A percentile compares a stretch with the other conserved stretches of the same genome.
phyloP scores from a whole-genome alignment of 2,888 invertebrate species.

The Zaprionus bogoriensis region DNA sequence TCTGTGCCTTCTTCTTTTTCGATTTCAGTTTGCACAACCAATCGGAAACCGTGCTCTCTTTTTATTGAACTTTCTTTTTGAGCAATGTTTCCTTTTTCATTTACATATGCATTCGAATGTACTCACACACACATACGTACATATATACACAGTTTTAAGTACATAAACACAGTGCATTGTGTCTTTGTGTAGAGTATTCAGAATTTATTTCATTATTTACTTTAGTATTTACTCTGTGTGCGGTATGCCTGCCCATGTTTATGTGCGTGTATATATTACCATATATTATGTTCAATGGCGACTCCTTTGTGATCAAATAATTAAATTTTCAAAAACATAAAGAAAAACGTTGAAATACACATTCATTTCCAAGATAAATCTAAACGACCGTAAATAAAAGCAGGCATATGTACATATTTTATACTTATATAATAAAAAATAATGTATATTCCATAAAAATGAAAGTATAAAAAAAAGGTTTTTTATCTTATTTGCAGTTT shows the following conservation, averaged over 20 bases:
- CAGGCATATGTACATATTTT: too few species aligned
- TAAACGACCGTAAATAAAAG: too few species aligned
- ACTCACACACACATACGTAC: neutral
- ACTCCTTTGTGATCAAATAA: neutral
- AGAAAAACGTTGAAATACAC: too few species aligned
- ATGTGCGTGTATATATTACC: too few species aligned
- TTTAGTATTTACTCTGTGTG: neutral
- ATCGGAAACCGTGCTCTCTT: slow-evolving; percentile 68
- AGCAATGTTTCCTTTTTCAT: slow-evolving; percentile 10
- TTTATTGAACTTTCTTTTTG: slow-evolving; percentile 7
- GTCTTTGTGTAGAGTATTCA: too few species aligned
- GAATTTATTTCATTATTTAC: neutral
- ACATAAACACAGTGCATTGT: neutral
- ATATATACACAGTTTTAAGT: neutral
- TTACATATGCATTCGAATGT: neutral
- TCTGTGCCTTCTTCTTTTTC: slow-evolving; percentile 34
- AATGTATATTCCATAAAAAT: too few species aligned
- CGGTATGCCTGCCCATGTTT: too few species aligned
- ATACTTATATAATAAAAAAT: too few species aligned
- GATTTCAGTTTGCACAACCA: slow-evolving; percentile 72
- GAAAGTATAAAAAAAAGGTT: too few species aligned
- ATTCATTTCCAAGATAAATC: too few species aligned
- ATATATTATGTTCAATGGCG: too few species aligned
- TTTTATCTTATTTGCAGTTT: too few species aligned
- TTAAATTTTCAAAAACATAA: neutral